Percentiles rank a stretch among this genome's conserved stretches.
These are phyloP conservation scores for Drosophila carrolli DNA, from an alignment of 1,140 invertebrate species.

Conservation along the genomic window DNA sequence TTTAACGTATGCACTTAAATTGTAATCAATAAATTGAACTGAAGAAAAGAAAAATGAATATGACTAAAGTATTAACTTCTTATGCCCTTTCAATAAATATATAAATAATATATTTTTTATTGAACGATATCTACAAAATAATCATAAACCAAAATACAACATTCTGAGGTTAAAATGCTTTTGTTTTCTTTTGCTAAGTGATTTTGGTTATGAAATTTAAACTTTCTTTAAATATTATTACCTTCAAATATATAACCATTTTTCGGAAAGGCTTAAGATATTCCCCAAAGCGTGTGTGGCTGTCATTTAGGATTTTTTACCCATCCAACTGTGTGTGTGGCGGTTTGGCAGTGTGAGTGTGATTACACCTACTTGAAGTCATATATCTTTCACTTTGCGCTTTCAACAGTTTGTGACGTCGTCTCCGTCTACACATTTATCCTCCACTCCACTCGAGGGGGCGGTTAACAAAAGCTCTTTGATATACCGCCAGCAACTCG, in stretches of 20 bases:
- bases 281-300: background rate
- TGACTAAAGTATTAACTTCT: too few relatives aligned
- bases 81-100: too few relatives aligned
- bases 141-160: too few relatives aligned
- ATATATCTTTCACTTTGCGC: conserved; percentile 82
- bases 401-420: conserved; percentile 81
- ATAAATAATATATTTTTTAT: too few relatives aligned
- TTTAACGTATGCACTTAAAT: too few relatives aligned
- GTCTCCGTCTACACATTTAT: conserved; percentile 69
- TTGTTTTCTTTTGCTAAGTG: too few relatives aligned
- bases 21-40: too few relatives aligned
- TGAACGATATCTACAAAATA: too few relatives aligned
- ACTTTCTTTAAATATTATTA: too few relatives aligned
- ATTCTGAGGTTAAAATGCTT: too few relatives aligned
- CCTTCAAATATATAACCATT: background rate
- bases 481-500: conserved; percentile 67
- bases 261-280: background rate
- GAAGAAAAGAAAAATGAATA: too few relatives aligned
- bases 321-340: conserved; percentile 25
- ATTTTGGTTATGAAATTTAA: too few relatives aligned
- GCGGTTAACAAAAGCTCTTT: conserved; percentile 72
- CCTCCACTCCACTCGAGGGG: conserved; percentile 43
- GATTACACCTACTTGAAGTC: conserved; percentile 82
- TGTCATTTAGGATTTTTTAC: conserved; percentile 3
- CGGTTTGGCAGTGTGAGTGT: conserved; percentile 52